Percentiles rank a stretch among this genome's conserved stretches.
phyloP scores from a whole-genome alignment of 2,113 vertebrate genomes.

The rat (Rattus norvegicus) region DNA sequence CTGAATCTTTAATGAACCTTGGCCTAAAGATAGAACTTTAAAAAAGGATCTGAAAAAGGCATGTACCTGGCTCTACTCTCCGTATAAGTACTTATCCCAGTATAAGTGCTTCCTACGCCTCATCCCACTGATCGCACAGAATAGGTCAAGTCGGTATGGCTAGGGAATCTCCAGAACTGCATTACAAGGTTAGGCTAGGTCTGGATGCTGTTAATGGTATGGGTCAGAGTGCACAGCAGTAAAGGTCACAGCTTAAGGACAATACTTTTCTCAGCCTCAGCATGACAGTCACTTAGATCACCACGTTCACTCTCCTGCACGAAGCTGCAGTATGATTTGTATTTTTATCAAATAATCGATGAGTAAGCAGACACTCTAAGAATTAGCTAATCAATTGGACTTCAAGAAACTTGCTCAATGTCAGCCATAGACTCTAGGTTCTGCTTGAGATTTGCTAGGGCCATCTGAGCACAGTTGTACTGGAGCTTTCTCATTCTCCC shows the following conservation, averaged over 20 bases:
- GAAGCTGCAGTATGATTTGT: background rate
- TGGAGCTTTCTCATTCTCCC: background rate
- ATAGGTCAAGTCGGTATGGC: background rate
- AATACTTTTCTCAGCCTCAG: background rate
- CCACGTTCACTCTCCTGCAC: background rate
- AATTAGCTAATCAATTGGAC: background rate
- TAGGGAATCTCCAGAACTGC: background rate
- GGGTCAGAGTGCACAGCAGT: background rate
- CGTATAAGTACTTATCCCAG: background rate
- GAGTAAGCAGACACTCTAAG: constrained; percentile 1
- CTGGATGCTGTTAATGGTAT: background rate
- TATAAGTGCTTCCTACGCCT: background rate
- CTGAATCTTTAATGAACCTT: constrained; percentile 43
- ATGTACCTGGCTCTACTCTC: background rate
- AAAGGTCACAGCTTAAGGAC: background rate
- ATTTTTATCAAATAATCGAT: background rate
- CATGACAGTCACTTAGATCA: background rate
- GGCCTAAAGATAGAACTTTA: background rate
- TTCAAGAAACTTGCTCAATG: constrained; percentile 45
- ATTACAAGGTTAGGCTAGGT: background rate
- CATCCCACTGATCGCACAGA: background rate
- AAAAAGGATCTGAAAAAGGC: background rate
- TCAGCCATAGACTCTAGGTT: background rate
- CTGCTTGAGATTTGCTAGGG: background rate
- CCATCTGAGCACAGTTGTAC: background rate